Conservation (phyloP, 1,140 invertebrate genomes). For the Macrotrachela quadricornifera region DNA sequence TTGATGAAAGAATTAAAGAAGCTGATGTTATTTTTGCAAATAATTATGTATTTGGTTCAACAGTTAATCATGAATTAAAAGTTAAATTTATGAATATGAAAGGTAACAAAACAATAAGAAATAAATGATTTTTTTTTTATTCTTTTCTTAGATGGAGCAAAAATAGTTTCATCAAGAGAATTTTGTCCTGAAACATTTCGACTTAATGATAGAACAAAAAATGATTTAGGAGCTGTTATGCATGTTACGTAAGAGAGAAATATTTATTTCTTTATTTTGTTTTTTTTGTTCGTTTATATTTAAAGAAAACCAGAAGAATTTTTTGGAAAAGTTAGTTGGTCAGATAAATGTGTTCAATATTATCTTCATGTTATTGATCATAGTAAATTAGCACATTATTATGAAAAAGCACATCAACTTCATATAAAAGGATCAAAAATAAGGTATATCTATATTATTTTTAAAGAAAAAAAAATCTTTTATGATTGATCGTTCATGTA, state of each 20-base stretch:
- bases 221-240: constrained; percentile 31
- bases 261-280: neutral
- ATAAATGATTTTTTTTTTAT: no score
- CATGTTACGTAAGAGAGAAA: neutral
- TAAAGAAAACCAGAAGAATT: no score
- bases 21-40: constrained; percentile 75
- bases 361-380: constrained; percentile 81
- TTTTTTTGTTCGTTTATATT: neutral
- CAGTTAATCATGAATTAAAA: constrained; percentile 81
- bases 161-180: constrained; percentile 92
- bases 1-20: constrained; percentile 11
- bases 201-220: constrained; percentile 68
- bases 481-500: no score
- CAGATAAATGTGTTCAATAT: constrained; percentile 86
- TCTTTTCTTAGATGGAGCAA: constrained; percentile 42
- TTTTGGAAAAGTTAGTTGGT: constrained; percentile 81
- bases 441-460: no score
- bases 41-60: constrained; percentile 91
- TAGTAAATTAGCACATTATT: neutral
- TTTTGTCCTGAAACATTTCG: constrained; percentile 92
- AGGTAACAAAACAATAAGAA: no score
- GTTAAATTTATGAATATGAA: constrained; percentile 71
- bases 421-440: no score
- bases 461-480: no score
- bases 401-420: neutral